Percentiles rank a stretch among this genome's conserved stretches.
These are phyloP conservation scores for Euschistus heros DNA, from an alignment of 1,140 invertebrate genomes.

Conservation along the genomic window DNA sequence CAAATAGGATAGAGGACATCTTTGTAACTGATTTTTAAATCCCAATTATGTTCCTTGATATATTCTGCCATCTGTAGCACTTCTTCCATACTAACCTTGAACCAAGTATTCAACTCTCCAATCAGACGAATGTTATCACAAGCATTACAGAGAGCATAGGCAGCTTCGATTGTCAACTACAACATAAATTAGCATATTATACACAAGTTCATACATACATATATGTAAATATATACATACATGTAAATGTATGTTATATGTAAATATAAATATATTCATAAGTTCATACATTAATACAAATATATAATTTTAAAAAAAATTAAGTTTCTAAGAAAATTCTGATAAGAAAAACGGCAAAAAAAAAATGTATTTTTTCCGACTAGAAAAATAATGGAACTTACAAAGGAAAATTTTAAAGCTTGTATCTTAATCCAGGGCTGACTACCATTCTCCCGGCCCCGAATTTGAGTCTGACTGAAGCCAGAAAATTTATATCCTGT, in stretches of 20 bases:
- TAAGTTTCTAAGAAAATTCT: too few relatives aligned
- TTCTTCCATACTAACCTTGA: conserved; percentile 17
- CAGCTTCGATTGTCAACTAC: conserved; percentile 20
- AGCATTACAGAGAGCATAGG: conserved; percentile 21
- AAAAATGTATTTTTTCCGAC: too few relatives aligned
- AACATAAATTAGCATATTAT: conserved; percentile 3
- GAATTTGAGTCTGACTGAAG: too few relatives aligned
- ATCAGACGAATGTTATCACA: conserved; percentile 14
- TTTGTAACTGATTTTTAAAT: conserved; percentile 19
- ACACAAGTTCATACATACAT: background rate
- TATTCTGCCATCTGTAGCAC: conserved; percentile 14
- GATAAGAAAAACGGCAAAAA: too few relatives aligned
- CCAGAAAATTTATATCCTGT: too few relatives aligned
- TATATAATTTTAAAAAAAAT: too few relatives aligned
- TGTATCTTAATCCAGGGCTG: too few relatives aligned
- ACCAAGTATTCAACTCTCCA: conserved; percentile 23
- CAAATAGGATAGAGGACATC: conserved; percentile 13
- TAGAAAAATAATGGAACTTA: too few relatives aligned
- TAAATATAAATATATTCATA: background rate
- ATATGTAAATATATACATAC: too few relatives aligned
- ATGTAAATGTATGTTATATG: too few relatives aligned
- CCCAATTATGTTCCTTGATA: conserved; percentile 23
- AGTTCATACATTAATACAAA: background rate
- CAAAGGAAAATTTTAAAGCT: too few relatives aligned
- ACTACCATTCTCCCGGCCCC: too few relatives aligned